Evolutionary conservation across 2,113 vertebrate species (phyloP).

Genomic region (Cepphus grylle): DNA sequence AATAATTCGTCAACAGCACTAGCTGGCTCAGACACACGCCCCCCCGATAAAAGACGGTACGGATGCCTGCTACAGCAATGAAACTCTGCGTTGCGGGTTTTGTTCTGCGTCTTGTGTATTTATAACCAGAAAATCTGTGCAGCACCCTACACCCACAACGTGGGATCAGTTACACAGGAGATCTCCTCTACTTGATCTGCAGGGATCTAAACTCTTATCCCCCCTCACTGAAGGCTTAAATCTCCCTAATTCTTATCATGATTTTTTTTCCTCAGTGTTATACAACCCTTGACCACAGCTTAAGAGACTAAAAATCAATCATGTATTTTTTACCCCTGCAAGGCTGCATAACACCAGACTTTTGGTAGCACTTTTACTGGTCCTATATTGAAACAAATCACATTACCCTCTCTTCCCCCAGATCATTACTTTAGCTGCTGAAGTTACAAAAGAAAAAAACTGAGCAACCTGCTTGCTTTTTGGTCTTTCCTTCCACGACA

Average conservation of each 20-base stretch:
- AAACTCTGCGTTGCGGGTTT: neutral
- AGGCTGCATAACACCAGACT: neutral
- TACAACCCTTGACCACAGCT: neutral
- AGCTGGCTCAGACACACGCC: neutral
- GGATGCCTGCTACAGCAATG: neutral
- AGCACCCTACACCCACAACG: rapidly evolving
- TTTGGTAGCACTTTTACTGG: neutral
- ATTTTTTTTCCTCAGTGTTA: neutral
- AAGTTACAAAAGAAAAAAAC: neutral
- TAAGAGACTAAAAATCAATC: neutral
- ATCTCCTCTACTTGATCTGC: neutral
- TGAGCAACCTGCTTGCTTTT: neutral
- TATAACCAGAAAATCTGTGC: neutral
- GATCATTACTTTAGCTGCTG: neutral
- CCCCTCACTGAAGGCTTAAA: neutral
- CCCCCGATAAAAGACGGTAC: neutral
- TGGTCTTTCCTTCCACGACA: neutral
- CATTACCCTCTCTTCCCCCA: neutral
- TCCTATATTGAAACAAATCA: neutral
- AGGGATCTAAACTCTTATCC: neutral
- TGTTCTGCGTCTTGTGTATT: neutral
- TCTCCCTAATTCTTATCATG: neutral
- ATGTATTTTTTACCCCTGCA: neutral
- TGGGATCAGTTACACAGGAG: neutral
- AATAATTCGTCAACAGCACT: neutral